Evolutionary conservation across 2,888 invertebrate genomes (phyloP).

Genomic region (Carterocephalus palaemon): DNA sequence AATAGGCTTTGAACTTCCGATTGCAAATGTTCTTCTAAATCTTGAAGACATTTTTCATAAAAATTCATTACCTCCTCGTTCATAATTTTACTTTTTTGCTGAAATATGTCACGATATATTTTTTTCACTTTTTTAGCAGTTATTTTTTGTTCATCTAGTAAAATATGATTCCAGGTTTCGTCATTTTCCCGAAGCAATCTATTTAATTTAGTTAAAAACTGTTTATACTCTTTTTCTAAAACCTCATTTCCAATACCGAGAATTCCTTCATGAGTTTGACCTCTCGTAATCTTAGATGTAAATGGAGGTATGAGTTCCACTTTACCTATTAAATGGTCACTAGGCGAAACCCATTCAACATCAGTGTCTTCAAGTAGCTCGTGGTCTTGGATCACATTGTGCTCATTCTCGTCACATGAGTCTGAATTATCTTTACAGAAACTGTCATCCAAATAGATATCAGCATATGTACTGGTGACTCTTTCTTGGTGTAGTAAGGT

Average conservation of each 20-base stretch:
- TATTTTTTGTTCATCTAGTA: conserved; percentile 47
- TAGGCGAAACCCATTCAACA: conserved; percentile 62
- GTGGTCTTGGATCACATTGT: conserved; percentile 17
- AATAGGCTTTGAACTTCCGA: conserved; percentile 49
- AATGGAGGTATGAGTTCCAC: conserved; percentile 62
- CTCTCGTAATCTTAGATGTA: conserved; percentile 67
- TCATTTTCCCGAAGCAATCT: conserved; percentile 53
- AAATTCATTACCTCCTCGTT: conserved; percentile 51
- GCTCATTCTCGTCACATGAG: too few relatives aligned
- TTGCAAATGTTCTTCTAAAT: conserved; percentile 55
- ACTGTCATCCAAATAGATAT: conserved; percentile 54
- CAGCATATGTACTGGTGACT: conserved; percentile 59
- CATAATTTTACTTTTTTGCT: conserved; percentile 53
- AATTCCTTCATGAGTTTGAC: conserved; percentile 64
- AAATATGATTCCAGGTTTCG: conserved; percentile 55
- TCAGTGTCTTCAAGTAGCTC: conserved; percentile 24
- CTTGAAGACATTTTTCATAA: conserved; percentile 57
- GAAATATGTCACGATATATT: conserved; percentile 50
- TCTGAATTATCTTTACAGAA: conserved; percentile 40
- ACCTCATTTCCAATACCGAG: conserved; percentile 57
- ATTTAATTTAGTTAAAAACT: conserved; percentile 43
- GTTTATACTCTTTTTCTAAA: conserved; percentile 45
- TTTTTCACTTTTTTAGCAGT: conserved; percentile 48
- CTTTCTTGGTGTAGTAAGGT: conserved; percentile 43
- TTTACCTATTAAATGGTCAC: conserved; percentile 60